phyloP scores from a whole-genome alignment of 2,888 invertebrate genomes.

The Abscondita cerata region DNA sequence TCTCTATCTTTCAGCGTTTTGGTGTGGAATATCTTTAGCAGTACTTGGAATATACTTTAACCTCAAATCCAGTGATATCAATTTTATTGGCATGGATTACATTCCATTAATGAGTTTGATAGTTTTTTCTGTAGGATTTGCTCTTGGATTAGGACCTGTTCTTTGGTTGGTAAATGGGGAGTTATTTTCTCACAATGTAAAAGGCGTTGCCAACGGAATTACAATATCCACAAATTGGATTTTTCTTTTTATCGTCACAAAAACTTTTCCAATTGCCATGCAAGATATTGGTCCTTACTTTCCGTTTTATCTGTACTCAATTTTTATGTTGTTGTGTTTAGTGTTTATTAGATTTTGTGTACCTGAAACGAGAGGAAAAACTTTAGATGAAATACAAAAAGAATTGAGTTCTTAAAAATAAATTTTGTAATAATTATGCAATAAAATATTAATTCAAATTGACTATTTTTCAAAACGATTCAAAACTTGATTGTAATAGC shows the following conservation, averaged over 20 bases:
- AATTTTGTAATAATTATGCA: too few relatives aligned
- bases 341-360: constrained; percentile 28
- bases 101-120: constrained; percentile 23
- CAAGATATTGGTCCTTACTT: constrained; percentile 16
- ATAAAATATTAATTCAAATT: too few relatives aligned
- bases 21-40: constrained; percentile 9
- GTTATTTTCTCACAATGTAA: constrained; percentile 22
- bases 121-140: constrained; percentile 22
- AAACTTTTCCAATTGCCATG: constrained; percentile 27
- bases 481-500: too few relatives aligned
- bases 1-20: constrained; percentile 10
- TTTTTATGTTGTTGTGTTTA: constrained; percentile 22
- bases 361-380: constrained; percentile 19
- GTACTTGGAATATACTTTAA: constrained; percentile 9
- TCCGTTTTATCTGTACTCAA: constrained; percentile 29
- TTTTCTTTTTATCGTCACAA: constrained; percentile 27
- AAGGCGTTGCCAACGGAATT: constrained; percentile 29
- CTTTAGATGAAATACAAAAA: constrained; percentile 4
- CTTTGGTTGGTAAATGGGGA: constrained; percentile 31
- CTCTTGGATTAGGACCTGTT: constrained; percentile 28
- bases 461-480: too few relatives aligned
- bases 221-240: constrained; percentile 27
- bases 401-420: background rate
- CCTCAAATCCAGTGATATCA: background rate
- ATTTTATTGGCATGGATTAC: constrained; percentile 15